Conservation (phyloP, 2,797 vertebrate species). For the Aeoliscus strigatus region DNA sequence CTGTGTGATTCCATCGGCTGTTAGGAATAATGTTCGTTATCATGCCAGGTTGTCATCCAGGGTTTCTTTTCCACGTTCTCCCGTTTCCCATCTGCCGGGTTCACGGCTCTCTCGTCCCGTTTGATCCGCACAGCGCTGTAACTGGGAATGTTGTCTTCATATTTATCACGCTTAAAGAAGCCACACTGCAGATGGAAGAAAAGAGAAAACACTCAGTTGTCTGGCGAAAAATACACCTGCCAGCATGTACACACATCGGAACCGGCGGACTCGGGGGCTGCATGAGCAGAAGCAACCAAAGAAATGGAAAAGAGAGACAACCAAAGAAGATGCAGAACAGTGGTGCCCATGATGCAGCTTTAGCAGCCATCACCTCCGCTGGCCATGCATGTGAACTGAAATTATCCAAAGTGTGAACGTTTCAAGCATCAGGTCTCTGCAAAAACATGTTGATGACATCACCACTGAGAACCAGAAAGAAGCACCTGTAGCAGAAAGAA, state of each 20-base stretch:
- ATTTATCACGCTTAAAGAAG: conserved; percentile 91
- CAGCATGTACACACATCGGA: conserved; percentile 15
- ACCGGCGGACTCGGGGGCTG: conserved; percentile 22
- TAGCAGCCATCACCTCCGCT: conserved; percentile 37
- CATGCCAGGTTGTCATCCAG: conserved; percentile 91
- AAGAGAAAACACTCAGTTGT: not conserved
- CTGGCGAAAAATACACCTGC: no score
- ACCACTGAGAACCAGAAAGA: conserved; percentile 38
- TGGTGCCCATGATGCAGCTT: conserved; percentile 11
- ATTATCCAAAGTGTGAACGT: conserved; percentile 39
- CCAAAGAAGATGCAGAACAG: conserved; percentile 31
- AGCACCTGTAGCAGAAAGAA: conserved; percentile 39
- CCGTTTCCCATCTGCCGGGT: conserved; percentile 66
- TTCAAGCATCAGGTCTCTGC: conserved; percentile 2
- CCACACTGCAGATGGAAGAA: conserved; percentile 80
- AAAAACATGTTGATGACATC: conserved; percentile 26
- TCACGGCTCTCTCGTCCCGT: conserved; percentile 80
- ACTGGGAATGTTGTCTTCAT: conserved; percentile 87
- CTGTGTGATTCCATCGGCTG: conserved; percentile 5
- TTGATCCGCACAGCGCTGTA: conserved; percentile 91
- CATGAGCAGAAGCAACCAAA: conserved; percentile 18
- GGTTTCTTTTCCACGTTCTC: conserved; percentile 83
- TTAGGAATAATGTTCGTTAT: conserved; percentile 81
- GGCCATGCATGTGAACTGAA: conserved; percentile 55
- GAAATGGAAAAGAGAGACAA: conserved; percentile 23